These are phyloP conservation scores for Steinernema khuongi DNA, from an alignment of 1,140 invertebrate species.

Conservation along the genomic window DNA sequence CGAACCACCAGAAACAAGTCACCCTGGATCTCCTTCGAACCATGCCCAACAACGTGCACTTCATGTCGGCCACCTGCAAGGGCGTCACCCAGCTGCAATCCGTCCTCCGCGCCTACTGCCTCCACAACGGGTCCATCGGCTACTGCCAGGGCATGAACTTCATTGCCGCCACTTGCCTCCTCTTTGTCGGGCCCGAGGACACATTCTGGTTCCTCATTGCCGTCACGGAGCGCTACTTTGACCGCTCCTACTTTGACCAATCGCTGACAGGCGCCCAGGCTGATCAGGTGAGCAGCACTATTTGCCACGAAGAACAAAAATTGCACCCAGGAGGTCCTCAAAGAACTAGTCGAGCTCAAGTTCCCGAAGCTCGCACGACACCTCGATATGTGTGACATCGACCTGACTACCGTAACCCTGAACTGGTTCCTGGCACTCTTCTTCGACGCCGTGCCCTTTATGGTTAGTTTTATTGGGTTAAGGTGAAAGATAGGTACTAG, in stretches of 20 bases:
- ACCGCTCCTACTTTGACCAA: slow-evolving; percentile 62
- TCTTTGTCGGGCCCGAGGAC: slow-evolving; percentile 63
- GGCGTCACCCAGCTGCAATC: slow-evolving; percentile 62
- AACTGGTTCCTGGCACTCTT: slow-evolving; percentile 65
- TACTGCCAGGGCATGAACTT: slow-evolving; percentile 66
- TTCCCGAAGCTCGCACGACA: slow-evolving; percentile 61
- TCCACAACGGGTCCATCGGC: slow-evolving; percentile 62
- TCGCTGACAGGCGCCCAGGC: slow-evolving; percentile 64
- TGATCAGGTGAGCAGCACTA: slow-evolving; percentile 56
- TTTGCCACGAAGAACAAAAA: neutral
- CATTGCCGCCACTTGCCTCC: slow-evolving; percentile 62
- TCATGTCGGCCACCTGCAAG: slow-evolving; percentile 60
- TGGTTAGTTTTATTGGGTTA: slow-evolving; percentile 54
- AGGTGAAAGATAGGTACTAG: slow-evolving; percentile 45
- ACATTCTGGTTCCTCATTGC: slow-evolving; percentile 64
- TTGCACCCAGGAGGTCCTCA: slow-evolving; percentile 60
- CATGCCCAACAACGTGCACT: slow-evolving; percentile 64
- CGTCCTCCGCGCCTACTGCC: slow-evolving; percentile 63
- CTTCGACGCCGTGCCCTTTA: slow-evolving; percentile 64
- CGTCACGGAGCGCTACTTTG: slow-evolving; percentile 63
- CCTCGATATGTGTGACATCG: slow-evolving; percentile 62
- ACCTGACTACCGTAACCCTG: slow-evolving; percentile 63
- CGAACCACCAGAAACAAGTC: slow-evolving; percentile 63
- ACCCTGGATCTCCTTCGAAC: slow-evolving; percentile 63
- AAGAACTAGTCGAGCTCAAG: slow-evolving; percentile 61